phyloP scores from a whole-genome alignment of 2,888 invertebrate species.

The Bombyx huttoni region DNA sequence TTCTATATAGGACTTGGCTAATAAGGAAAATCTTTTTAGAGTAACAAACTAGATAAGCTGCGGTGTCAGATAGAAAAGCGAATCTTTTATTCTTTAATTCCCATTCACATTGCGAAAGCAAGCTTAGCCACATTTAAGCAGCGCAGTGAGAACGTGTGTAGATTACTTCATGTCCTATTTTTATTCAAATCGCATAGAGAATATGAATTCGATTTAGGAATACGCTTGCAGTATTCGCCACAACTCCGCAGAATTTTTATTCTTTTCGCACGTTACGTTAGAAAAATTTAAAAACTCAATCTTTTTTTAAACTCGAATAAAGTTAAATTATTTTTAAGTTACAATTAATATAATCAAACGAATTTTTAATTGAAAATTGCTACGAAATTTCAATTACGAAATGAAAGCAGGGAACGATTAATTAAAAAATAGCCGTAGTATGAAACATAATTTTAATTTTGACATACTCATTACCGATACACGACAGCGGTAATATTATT shows the following conservation, averaged over 20 bases:
- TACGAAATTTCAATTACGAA: too few relatives aligned
- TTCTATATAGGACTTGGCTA: neutral
- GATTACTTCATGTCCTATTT: constrained; percentile 18
- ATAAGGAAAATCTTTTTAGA: neutral
- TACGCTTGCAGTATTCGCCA: constrained; percentile 8
- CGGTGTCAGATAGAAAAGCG: neutral
- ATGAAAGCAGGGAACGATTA: too few relatives aligned
- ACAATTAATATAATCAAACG: too few relatives aligned
- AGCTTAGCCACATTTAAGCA: constrained; percentile 12
- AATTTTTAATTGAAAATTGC: too few relatives aligned
- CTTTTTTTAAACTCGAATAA: neutral
- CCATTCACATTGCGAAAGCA: neutral
- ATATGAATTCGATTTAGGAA: constrained; percentile 17
- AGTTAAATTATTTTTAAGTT: neutral
- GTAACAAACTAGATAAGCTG: neutral
- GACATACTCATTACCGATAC: too few relatives aligned
- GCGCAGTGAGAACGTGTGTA: constrained; percentile 13
- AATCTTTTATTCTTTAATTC: neutral
- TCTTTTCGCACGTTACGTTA: neutral
- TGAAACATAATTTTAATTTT: too few relatives aligned
- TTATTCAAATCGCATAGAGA: constrained; percentile 20
- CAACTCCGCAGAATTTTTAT: neutral
- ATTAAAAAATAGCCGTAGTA: too few relatives aligned
- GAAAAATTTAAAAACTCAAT: neutral
- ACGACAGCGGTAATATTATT: too few relatives aligned